A percentile compares a stretch with the other conserved stretches of the same genome.
phyloP scores from a whole-genome alignment of 92 coral and sea anemone species.

The Blastomussa wellsi region DNA sequence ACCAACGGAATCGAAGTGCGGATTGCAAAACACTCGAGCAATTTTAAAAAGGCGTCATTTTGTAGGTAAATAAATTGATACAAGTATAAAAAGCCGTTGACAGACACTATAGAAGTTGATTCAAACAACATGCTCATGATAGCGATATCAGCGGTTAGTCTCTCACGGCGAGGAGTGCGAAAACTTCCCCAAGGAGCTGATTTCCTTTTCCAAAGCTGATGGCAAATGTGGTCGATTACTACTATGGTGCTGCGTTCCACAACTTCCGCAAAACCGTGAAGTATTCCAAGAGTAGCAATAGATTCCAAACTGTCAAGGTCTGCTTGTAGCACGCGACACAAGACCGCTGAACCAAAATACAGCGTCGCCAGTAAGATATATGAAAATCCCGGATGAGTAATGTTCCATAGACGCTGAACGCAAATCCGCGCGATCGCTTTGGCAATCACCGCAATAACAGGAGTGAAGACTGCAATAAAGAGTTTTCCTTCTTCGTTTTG shows the following conservation, averaged over 20 bases:
- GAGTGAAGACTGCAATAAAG: neutral
- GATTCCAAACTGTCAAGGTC: neutral
- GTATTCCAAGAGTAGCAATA: neutral
- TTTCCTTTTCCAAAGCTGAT: neutral
- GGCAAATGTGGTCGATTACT: slow-evolving; percentile 9
- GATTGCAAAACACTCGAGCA: neutral
- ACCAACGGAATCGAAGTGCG: neutral
- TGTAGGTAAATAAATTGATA: slow-evolving; percentile 22
- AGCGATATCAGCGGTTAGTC: slow-evolving; percentile 43
- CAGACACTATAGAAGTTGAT: slow-evolving; percentile 35
- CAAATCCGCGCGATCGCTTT: neutral
- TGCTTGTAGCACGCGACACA: neutral
- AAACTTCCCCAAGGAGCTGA: slow-evolving; percentile 44
- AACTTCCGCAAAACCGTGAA: neutral
- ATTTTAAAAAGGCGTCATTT: neutral
- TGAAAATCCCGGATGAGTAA: neutral
- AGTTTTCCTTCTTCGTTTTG: neutral
- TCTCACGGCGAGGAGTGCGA: slow-evolving; percentile 45
- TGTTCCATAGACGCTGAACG: neutral
- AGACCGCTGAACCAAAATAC: neutral
- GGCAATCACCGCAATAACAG: neutral
- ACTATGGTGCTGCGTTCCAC: slow-evolving; percentile 32
- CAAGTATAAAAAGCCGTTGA: slow-evolving; percentile 24
- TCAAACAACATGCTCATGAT: slow-evolving; percentile 48
- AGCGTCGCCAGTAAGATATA: neutral